Base-by-base conservation (phyloP, 2,797 vertebrate species). In the Ambastaia sidthimunki region DNA sequence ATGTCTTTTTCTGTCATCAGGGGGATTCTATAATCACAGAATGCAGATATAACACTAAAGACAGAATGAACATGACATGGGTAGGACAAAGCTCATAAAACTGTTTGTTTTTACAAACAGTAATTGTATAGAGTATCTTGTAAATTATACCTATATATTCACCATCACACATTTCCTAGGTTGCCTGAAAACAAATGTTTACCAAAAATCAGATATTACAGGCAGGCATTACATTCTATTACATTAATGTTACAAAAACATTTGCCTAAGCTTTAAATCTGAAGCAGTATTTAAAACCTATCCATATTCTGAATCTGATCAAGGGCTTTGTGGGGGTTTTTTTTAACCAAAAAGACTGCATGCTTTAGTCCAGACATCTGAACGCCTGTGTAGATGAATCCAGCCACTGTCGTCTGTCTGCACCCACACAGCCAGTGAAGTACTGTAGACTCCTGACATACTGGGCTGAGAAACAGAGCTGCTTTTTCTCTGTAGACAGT, bases 1-100 rank as follows among this genome's bases (percentile, higher is more conserved):
- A 0, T 23, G 15, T 70, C 28, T 80, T 81, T 71, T 55, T 57
- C 77, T 90, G 10, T 91, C 92, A 88, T 23, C 86, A 96, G 95
- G 95, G 94, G 47, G 95, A 96, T 87, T 94, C 93, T 83, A 89
- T 96, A 84, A 91, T 96, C 81, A 96, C 95, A 5, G 95, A 96
- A 88, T 96, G 95, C 83, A 92, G 91, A 74, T 96, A 96, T 84
- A 96, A 89, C 82, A 96, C 95, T 18, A 91, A 91, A 85, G 91
- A 91, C 76, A 90, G 95, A 88, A 84, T 74, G 47, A 93, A 89
- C 71, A 95, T 96, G 95, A 96, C 95, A 13, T 96, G 95, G 95
- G 95, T 96, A 94, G 95, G 95, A 31, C 54, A 47, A 71, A 48
- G 41, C 7, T 60, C 9, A 7, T 57, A n/a, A 60, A 44, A 7